Percentiles rank a stretch among this genome's conserved stretches.
Conservation (phyloP, 2,888 invertebrate species). For the Eupithecia vulgata region DNA sequence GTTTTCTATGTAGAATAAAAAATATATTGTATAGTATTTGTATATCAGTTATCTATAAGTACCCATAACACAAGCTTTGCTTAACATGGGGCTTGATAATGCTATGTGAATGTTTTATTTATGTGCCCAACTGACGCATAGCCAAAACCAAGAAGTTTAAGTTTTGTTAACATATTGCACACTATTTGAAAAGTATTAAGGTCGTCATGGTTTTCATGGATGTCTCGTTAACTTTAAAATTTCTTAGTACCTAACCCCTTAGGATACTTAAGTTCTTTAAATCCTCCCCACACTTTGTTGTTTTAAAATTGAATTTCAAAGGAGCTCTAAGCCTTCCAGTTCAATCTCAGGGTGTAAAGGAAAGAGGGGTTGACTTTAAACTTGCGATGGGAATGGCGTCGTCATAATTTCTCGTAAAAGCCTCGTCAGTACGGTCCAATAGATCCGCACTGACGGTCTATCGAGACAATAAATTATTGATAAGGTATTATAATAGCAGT, state of each 20-base stretch:
- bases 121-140: too few species aligned
- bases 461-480: constrained; percentile 36
- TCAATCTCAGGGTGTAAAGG: constrained; percentile 38
- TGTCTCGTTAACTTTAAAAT: neutral
- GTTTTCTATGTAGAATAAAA: too few species aligned
- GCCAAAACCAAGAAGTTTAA: too few species aligned
- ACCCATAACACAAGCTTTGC: too few species aligned
- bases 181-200: too few species aligned
- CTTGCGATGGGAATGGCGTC: constrained; percentile 48
- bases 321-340: constrained; percentile 36
- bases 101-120: too few species aligned
- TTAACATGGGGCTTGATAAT: too few species aligned
- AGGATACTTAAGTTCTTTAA: neutral
- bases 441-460: constrained; percentile 59
- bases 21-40: too few species aligned
- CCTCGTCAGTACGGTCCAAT: constrained; percentile 63
- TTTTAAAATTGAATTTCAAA: constrained; percentile 30
- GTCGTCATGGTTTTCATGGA: too few species aligned
- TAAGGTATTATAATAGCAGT: neutral
- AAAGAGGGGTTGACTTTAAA: constrained; percentile 56
- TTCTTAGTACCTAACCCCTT: neutral
- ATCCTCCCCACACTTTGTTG: constrained; percentile 26
- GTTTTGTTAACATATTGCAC: too few species aligned
- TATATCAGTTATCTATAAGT: too few species aligned
- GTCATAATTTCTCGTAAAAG: constrained; percentile 71